Base-by-base conservation (phyloP, 1,140 invertebrate genomes). In the Lycorma delicatula region DNA sequence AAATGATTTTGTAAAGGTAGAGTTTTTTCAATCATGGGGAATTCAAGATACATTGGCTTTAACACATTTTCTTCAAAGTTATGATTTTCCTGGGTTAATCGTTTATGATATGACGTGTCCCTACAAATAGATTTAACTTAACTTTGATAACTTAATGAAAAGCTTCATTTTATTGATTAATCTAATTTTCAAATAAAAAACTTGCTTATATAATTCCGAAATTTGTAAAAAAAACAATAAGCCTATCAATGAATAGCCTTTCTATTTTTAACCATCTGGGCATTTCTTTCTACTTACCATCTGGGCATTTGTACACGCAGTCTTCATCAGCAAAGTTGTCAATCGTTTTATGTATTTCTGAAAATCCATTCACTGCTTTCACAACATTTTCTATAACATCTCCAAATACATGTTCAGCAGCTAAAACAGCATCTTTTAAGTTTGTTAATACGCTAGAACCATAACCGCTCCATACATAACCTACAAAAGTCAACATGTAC, bases 311-410 rank as follows among this genome's bases (percentile, higher is more conserved):
- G 68, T 80, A 91, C 27, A 85, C 70, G 65, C 89, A 93, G 41
- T 85, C 78, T 69, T 93, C 89, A 64, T 90, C 88, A 11, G 90
- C 82, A 12, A 88, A 86, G 3, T 86, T 85, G 71, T 91, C 84
- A 56, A 91, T 84, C 3, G 91, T 82, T 58, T 91, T 85, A 66
- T 91, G 85, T 34, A 90, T 77, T 4, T 81, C 82, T 63, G 81
- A 81, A 63, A 91, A 84, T 65, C 85, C 87, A 58, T 81, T 79
- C 16, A 81, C 83, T 5, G 91, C 77, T n/a, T 83, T 85, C 49
- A 87, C 82, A 6, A 84, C 76, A 71, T 89, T 89, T 59, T 79
- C 72, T 59, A 89, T 79, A 41, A 89, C 77, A 67, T 87, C 85
- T 2, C 83, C 82, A 66, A 90, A 89, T 12, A 89, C 77, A 9